Conservation (phyloP, 2,797 vertebrate genomes). For the Halcyon badia region DNA sequence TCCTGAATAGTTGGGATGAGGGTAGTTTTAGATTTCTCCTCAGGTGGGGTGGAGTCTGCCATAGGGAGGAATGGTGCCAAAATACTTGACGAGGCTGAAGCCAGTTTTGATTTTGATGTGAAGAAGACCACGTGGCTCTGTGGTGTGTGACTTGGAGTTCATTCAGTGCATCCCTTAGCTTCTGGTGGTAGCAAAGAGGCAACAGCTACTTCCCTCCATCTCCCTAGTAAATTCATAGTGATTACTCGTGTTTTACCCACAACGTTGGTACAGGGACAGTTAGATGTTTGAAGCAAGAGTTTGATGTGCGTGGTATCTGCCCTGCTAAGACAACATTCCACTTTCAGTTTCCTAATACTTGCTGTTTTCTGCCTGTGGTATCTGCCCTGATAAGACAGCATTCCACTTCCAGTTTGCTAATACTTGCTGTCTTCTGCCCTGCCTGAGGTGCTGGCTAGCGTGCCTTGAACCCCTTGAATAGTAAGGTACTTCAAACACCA, state of each 20-base stretch:
- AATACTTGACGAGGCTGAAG: background rate
- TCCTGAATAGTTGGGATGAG: background rate
- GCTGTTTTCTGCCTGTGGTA: background rate
- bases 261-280: background rate
- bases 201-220: background rate
- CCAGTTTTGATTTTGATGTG: background rate
- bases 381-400: background rate
- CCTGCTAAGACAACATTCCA: background rate
- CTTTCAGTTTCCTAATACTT: too few species aligned
- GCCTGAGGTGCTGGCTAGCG: background rate
- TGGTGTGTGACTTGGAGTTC: background rate
- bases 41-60: background rate
- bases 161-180: background rate
- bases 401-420: too few species aligned
- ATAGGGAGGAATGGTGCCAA: background rate
- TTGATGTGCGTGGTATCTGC: background rate
- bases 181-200: background rate
- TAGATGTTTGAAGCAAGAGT: background rate
- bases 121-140: background rate
- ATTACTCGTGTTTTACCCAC: background rate
- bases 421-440: background rate
- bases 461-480: background rate
- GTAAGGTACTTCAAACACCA: background rate
- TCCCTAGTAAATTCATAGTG: background rate
- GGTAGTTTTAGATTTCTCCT: background rate